These are phyloP conservation scores for Hedychridium roseum DNA, from an alignment of 2,888 invertebrate species.

Conservation along the genomic window DNA sequence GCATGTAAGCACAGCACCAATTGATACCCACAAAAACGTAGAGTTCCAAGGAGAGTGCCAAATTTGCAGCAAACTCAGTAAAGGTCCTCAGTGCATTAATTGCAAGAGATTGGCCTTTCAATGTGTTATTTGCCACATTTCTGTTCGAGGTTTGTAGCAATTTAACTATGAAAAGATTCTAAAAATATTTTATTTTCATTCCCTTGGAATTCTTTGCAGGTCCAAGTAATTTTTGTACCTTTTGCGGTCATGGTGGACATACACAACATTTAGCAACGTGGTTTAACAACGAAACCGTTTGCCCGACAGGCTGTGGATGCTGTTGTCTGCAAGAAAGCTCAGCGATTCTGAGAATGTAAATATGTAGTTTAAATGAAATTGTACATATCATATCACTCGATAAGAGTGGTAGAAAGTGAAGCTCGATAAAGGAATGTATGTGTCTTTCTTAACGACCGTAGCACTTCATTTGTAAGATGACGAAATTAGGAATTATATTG, in stretches of 20 bases:
- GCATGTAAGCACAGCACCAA: slow-evolving; percentile 65
- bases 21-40: slow-evolving; percentile 70
- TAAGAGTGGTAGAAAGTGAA: too few species aligned
- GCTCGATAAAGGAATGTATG: too few species aligned
- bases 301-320: slow-evolving; percentile 94
- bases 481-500: too few species aligned
- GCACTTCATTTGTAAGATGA: too few species aligned
- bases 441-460: too few species aligned
- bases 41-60: slow-evolving; percentile 80
- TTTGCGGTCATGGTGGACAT: slow-evolving; percentile 95
- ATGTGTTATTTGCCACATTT: slow-evolving; percentile 86
- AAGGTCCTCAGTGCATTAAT: slow-evolving; percentile 74
- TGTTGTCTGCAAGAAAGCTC: slow-evolving; percentile 79
- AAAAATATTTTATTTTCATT: too few species aligned
- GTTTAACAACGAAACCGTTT: slow-evolving; percentile 79
- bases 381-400: too few species aligned
- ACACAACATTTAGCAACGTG: slow-evolving; percentile 83
- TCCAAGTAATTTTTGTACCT: slow-evolving; percentile 83
- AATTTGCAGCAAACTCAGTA: slow-evolving; percentile 73
- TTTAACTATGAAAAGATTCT: background rate
- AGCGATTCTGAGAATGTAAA: slow-evolving; percentile 64
- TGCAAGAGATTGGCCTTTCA: slow-evolving; percentile 81
- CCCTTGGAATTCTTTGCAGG: too few species aligned
- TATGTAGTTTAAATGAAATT: slow-evolving; percentile 18
- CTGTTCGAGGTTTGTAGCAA: slow-evolving; percentile 75